These are phyloP conservation scores for Minunthozetes semirufus DNA, from an alignment of 2,888 invertebrate genomes.

Conservation along the genomic window DNA sequence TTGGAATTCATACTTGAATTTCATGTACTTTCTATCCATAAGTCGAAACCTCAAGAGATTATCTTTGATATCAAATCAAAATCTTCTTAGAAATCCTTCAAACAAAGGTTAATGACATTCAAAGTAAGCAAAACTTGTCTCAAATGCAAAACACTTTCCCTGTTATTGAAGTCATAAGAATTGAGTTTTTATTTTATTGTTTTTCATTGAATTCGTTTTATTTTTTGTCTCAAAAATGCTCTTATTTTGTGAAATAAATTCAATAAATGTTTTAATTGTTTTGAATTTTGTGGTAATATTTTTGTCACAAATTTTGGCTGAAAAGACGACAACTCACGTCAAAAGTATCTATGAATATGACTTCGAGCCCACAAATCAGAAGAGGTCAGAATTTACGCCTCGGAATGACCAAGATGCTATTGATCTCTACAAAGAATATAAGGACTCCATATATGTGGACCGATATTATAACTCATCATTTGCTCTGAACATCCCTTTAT, in stretches of 20 bases:
- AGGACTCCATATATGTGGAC: conserved; percentile 33
- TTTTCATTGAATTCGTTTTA: not conserved
- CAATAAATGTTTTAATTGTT: not conserved
- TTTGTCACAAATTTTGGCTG: not conserved
- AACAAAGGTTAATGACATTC: not conserved
- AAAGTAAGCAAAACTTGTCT: not conserved
- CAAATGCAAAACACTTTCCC: not conserved
- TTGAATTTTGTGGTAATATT: not conserved
- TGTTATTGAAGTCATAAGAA: too few relatives aligned
- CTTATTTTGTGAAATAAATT: not conserved
- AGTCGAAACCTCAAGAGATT: too few relatives aligned
- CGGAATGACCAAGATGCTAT: not conserved
- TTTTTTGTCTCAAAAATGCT: not conserved
- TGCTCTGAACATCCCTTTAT: conserved; percentile 33
- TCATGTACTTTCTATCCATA: too few relatives aligned
- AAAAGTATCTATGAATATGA: not conserved
- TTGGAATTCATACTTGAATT: too few relatives aligned
- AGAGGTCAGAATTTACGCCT: not conserved
- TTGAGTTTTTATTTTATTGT: too few relatives aligned
- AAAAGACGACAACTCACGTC: not conserved
- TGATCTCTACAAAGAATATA: conserved; percentile 26
- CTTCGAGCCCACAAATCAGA: not conserved
- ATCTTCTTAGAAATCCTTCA: not conserved
- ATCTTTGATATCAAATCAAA: too few relatives aligned
- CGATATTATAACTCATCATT: conserved; percentile 35